These are phyloP conservation scores for Cephalopachus bancanus DNA, from an alignment of 2,797 vertebrate genomes.

Conservation along the genomic window DNA sequence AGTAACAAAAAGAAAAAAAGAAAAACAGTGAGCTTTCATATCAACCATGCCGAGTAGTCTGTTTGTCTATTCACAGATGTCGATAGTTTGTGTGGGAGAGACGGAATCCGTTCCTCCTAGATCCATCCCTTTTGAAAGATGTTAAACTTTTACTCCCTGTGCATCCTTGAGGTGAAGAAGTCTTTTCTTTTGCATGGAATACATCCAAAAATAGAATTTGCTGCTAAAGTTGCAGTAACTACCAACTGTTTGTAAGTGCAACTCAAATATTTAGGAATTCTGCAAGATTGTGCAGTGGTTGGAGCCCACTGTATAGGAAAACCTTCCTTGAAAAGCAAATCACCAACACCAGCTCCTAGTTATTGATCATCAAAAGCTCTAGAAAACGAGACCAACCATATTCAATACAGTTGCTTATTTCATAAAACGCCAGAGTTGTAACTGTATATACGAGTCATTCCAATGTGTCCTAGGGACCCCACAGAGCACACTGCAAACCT, in stretches of 20 bases:
- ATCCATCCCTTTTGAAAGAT: constrained; percentile 19
- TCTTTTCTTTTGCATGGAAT: background rate
- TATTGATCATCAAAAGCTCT: background rate
- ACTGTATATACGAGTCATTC: background rate
- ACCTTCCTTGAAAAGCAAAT: constrained; percentile 8
- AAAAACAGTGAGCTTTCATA: background rate
- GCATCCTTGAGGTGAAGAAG: background rate
- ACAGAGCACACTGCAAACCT: background rate
- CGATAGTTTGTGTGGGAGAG: background rate
- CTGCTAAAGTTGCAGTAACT: background rate
- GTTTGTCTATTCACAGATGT: background rate
- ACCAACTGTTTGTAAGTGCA: background rate
- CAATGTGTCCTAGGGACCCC: background rate
- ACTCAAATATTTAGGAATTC: background rate
- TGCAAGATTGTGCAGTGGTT: background rate
- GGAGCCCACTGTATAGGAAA: background rate
- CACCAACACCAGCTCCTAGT: background rate
- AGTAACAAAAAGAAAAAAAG: background rate
- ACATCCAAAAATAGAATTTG: background rate
- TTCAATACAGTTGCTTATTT: background rate
- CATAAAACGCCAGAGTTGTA: background rate
- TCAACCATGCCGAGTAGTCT: background rate
- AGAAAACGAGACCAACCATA: background rate
- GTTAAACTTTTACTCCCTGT: background rate
- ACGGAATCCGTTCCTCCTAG: background rate